Conservation (phyloP, 2,888 invertebrate species). For the Ethmia dodecea region DNA sequence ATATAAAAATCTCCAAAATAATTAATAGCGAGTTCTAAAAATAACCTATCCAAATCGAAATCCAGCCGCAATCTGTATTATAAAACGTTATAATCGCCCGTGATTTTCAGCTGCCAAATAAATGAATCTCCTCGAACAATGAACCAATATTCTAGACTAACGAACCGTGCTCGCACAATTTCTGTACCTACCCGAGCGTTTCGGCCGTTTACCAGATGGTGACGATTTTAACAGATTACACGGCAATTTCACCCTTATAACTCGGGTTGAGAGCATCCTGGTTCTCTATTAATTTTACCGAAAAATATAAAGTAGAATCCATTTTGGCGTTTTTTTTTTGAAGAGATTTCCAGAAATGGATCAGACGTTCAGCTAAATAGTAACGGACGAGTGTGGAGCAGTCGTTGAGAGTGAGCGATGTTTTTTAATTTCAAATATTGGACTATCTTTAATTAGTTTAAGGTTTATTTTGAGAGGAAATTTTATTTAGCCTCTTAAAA, state of each 20-base stretch:
- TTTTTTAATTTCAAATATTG: too few species aligned
- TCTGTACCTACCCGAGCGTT: slow-evolving; percentile 32
- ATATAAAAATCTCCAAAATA: too few species aligned
- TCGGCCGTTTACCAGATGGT: slow-evolving; percentile 50
- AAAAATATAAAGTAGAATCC: slow-evolving; percentile 19
- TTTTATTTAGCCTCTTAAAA: too few species aligned
- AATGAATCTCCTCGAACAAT: slow-evolving; percentile 42
- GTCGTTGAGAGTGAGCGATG: too few species aligned
- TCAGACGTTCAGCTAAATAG: slow-evolving; percentile 19
- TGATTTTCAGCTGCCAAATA: too few species aligned
- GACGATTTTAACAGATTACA: slow-evolving; percentile 53
- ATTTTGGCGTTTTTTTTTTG: slow-evolving; percentile 21
- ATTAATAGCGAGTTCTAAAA: too few species aligned
- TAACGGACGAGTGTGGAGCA: too few species aligned
- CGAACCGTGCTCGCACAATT: slow-evolving; percentile 54
- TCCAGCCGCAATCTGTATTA: too few species aligned
- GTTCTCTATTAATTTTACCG: slow-evolving; percentile 34
- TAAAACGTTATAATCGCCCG: too few species aligned
- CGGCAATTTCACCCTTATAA: slow-evolving; percentile 54
- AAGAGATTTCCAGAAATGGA: slow-evolving; percentile 16
- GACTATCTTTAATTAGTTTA: too few species aligned
- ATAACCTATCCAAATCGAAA: too few species aligned
- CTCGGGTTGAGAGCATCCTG: slow-evolving; percentile 21
- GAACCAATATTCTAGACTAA: slow-evolving; percentile 55
- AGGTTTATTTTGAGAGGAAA: too few species aligned